These are phyloP conservation scores for Nemotelus nigrinus DNA, from an alignment of 2,888 invertebrate species.

Conservation along the genomic window DNA sequence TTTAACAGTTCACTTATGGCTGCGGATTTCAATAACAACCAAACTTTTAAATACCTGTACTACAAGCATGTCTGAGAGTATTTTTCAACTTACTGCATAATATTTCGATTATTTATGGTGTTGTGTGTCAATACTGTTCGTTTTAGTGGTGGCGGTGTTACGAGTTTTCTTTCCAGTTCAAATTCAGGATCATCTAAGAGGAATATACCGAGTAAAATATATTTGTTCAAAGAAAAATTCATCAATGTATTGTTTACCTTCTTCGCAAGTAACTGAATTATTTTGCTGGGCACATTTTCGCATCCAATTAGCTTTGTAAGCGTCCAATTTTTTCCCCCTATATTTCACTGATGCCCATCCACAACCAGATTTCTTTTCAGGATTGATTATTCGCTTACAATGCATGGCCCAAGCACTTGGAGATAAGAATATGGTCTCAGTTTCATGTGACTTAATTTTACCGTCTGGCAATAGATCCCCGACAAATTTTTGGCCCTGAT, in stretches of 20 bases:
- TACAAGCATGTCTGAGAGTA: too few relatives aligned
- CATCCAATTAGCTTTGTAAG: conserved; percentile 87
- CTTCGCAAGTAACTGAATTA: conserved; percentile 62
- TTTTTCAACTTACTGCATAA: conserved; percentile 75
- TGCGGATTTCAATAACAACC: too few relatives aligned
- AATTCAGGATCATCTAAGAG: conserved; percentile 68
- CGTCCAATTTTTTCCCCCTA: conserved; percentile 86
- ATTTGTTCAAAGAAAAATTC: too few relatives aligned
- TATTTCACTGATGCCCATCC: conserved; percentile 94
- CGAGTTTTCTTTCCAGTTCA: conserved; percentile 72
- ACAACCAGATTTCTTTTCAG: conserved; percentile 90
- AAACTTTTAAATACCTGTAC: too few relatives aligned
- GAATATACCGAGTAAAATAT: neutral
- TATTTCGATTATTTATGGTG: conserved; percentile 77
- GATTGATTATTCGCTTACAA: conserved; percentile 90
- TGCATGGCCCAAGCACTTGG: conserved; percentile 94
- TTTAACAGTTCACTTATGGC: too few relatives aligned
- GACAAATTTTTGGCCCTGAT: conserved; percentile 86
- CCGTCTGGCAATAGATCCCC: conserved; percentile 87
- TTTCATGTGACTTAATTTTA: conserved; percentile 88
- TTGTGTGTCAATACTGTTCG: conserved; percentile 80
- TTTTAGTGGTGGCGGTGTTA: conserved; percentile 70
- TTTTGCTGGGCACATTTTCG: conserved; percentile 73
- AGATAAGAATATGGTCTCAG: conserved; percentile 86
- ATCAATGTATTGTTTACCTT: conserved; percentile 39